These are phyloP conservation scores for Mungos mungo DNA, from an alignment of 2,113 vertebrate genomes.

Conservation along the genomic window DNA sequence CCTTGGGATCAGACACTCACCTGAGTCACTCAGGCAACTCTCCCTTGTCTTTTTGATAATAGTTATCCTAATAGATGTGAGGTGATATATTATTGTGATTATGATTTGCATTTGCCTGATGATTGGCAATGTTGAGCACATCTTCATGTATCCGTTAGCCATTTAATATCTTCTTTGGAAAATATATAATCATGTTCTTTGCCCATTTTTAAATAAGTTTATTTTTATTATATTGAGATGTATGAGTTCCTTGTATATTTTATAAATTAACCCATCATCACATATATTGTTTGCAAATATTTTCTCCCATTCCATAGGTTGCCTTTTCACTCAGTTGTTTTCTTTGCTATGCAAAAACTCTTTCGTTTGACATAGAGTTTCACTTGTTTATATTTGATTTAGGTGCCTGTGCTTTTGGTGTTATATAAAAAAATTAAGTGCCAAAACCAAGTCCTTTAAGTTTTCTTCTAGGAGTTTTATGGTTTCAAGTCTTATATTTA, in stretches of 20 bases:
- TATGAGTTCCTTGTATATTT: background rate
- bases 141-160: background rate
- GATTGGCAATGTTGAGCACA: background rate
- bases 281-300: background rate
- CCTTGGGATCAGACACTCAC: no score
- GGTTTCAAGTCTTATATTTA: background rate
- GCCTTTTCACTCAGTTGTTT: background rate
- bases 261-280: background rate
- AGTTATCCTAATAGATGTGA: background rate
- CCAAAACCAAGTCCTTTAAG: background rate
- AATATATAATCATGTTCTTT: background rate
- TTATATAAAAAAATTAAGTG: background rate
- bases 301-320: background rate
- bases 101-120: background rate
- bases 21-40: no score
- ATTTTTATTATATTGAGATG: background rate
- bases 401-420: background rate
- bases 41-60: background rate
- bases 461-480: background rate
- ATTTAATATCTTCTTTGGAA: background rate
- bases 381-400: background rate
- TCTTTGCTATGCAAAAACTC: background rate
- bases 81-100: background rate
- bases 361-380: background rate
- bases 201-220: background rate